Evolutionary conservation across 2,888 invertebrate genomes (phyloP).

Genomic region (Sussaba pulchella): DNA sequence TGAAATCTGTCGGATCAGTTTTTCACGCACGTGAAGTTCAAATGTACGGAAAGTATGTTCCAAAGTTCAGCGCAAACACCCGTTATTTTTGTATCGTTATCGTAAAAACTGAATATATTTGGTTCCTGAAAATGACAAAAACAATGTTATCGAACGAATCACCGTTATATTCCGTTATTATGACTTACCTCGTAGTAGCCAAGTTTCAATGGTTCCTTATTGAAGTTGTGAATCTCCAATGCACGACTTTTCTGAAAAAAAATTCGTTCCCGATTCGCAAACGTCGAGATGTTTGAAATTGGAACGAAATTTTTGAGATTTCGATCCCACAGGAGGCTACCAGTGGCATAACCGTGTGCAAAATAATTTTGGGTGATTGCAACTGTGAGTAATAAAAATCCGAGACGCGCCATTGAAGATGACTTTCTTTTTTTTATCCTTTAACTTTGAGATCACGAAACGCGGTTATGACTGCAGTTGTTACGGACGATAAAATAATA

Average conservation of each 20-base stretch:
- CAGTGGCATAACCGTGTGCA: constrained; percentile 30
- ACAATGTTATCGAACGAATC: background rate
- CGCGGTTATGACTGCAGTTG: background rate
- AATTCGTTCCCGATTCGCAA: constrained; percentile 20
- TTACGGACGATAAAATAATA: background rate
- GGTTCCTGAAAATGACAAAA: constrained; percentile 23
- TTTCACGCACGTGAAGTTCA: constrained; percentile 49
- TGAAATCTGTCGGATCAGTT: background rate
- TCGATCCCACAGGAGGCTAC: constrained; percentile 68
- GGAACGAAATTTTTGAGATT: constrained; percentile 63
- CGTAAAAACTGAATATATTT: constrained; percentile 32
- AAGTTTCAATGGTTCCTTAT: constrained; percentile 46
- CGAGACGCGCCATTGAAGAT: constrained; percentile 20
- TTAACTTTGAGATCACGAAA: background rate
- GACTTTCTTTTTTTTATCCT: background rate
- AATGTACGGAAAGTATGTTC: constrained; percentile 44
- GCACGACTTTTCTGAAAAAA: constrained; percentile 4
- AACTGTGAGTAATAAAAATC: constrained; percentile 3
- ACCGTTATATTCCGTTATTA: background rate
- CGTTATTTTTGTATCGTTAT: constrained; percentile 41
- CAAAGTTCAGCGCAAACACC: constrained; percentile 41
- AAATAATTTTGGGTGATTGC: background rate
- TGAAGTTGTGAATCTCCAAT: constrained; percentile 53
- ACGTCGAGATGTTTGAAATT: constrained; percentile 51
- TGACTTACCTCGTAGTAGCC: constrained; percentile 38